phyloP scores from a whole-genome alignment of 2,888 invertebrate genomes.

The Heteromurus nitidus region DNA sequence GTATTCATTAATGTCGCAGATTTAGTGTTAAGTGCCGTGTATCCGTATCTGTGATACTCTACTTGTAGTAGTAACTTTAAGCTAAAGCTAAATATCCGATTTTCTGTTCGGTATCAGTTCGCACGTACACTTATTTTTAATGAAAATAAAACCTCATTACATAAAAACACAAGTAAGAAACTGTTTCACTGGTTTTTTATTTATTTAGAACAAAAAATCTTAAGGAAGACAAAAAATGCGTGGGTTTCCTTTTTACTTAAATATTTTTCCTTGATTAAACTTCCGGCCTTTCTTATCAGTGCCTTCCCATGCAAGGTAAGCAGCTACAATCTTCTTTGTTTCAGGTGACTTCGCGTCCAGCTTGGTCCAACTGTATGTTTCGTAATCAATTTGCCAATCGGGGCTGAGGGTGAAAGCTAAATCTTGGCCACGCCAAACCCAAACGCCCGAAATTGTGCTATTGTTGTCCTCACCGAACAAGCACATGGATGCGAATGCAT shows the following conservation, averaged over 20 bases:
- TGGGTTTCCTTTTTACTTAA: constrained; percentile 85
- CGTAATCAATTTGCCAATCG: constrained; percentile 98
- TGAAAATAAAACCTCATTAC: background rate
- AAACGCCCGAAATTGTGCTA: constrained; percentile 95
- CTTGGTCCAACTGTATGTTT: constrained; percentile 96
- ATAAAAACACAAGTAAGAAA: background rate
- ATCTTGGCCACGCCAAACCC: constrained; percentile 98
- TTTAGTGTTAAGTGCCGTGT: background rate
- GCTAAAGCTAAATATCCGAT: background rate
- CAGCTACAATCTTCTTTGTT: constrained; percentile 89
- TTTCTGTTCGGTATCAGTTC: too few species aligned
- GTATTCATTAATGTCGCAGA: background rate
- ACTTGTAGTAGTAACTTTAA: background rate
- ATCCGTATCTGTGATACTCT: constrained; percentile 42
- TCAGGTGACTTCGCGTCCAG: constrained; percentile 86
- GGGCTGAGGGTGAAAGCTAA: constrained; percentile 92
- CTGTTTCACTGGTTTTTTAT: constrained; percentile 22
- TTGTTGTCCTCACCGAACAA: constrained; percentile 95
- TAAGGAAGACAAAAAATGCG: constrained; percentile 48
- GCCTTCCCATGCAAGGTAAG: constrained; percentile 94
- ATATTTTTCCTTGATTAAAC: constrained; percentile 99
- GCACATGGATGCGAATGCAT: constrained; percentile 94
- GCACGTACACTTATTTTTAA: too few species aligned
- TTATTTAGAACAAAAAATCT: constrained; percentile 47
- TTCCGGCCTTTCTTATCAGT: constrained; percentile 89